These are phyloP conservation scores for Spialia ferax DNA, from an alignment of 2,888 invertebrate genomes.

Conservation along the genomic window DNA sequence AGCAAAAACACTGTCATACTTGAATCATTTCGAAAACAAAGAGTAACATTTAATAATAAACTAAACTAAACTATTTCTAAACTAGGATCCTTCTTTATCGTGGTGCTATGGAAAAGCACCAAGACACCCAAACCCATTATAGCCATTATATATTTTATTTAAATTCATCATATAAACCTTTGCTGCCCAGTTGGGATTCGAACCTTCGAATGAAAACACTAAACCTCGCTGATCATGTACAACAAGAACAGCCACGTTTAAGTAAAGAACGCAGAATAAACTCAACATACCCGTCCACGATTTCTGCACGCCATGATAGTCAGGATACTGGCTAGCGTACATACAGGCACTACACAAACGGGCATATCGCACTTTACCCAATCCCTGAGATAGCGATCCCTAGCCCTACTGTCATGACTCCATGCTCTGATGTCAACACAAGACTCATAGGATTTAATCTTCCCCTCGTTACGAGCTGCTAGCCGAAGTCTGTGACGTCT, in stretches of 20 bases:
- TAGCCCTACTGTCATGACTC: constrained; percentile 73
- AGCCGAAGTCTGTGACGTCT: constrained; percentile 55
- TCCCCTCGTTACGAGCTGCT: constrained; percentile 80
- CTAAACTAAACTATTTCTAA: too few species aligned
- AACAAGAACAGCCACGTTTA: too few species aligned
- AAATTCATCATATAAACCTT: too few species aligned
- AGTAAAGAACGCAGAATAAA: too few species aligned
- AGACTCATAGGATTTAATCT: constrained; percentile 83
- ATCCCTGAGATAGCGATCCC: constrained; percentile 70
- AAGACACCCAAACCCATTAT: too few species aligned
- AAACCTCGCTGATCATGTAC: too few species aligned
- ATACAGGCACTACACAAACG: constrained; percentile 62
- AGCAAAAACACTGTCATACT: not conserved
- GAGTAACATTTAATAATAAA: too few species aligned
- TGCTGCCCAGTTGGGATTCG: too few species aligned
- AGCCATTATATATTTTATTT: too few species aligned
- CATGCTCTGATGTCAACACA: constrained; percentile 85
- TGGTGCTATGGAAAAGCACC: too few species aligned
- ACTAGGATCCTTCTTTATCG: too few species aligned
- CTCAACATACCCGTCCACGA: constrained; percentile 60
- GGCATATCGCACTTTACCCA: constrained; percentile 79
- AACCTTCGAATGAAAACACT: too few species aligned
- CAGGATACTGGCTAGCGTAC: constrained; percentile 58
- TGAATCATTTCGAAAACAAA: not conserved
- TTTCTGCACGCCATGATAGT: constrained; percentile 65